phyloP scores from a whole-genome alignment of 2,797 vertebrate species.

The Catamblyrhynchus diadema region DNA sequence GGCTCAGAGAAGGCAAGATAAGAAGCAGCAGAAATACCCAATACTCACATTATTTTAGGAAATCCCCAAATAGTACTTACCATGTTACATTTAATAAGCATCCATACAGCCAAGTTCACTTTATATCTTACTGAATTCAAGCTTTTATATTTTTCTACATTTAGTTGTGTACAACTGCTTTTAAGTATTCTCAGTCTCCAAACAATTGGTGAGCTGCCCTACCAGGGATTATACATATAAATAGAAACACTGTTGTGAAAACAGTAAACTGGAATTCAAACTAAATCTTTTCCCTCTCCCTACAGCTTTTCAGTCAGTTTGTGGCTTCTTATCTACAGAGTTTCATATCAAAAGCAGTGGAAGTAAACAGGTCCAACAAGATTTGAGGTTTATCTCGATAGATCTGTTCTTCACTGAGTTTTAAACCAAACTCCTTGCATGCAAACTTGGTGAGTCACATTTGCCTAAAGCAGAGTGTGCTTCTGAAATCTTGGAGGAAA shows the following conservation, averaged over 20 bases:
- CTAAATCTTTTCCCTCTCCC: background rate
- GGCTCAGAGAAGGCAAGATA: background rate
- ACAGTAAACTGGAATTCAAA: background rate
- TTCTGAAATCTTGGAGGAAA: background rate
- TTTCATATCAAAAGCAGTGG: background rate
- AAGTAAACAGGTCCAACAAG: conserved; percentile 29
- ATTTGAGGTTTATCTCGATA: background rate
- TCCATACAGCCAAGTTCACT: background rate
- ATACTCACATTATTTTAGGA: background rate
- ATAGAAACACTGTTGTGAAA: background rate
- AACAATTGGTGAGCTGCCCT: background rate
- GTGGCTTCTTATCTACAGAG: background rate
- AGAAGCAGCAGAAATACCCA: background rate
- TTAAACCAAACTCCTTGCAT: background rate
- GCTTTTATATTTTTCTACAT: background rate
- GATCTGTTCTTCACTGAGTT: background rate
- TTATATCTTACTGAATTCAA: background rate
- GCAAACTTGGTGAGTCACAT: background rate
- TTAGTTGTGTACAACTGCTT: background rate
- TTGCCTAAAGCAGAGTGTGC: background rate
- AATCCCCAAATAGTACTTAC: background rate
- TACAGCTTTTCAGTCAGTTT: background rate
- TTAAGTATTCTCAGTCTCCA: background rate
- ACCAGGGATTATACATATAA: background rate
- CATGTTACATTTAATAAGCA: background rate